These are phyloP conservation scores for Heliconius nattereri DNA, from an alignment of 1,140 invertebrate species.

Conservation along the genomic window DNA sequence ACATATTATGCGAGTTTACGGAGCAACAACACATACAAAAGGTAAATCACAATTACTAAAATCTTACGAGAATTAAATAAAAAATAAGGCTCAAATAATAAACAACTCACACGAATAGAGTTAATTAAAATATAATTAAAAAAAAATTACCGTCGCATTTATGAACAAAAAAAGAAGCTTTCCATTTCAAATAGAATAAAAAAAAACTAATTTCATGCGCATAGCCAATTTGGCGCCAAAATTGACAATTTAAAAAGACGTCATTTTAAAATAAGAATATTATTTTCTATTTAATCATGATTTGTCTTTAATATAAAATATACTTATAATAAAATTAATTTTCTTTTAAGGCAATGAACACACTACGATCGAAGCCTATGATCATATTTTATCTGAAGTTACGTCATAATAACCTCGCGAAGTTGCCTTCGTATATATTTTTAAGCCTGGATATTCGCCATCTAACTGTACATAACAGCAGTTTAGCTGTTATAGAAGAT, in stretches of 20 bases:
- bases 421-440: conserved; percentile 91
- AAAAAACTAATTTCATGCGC: no score
- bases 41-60: conserved; percentile 45
- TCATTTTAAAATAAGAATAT: no score
- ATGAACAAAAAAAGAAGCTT: no score
- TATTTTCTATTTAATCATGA: no score
- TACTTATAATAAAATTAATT: background rate
- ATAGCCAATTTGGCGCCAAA: no score
- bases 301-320: background rate
- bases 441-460: conserved; percentile 93
- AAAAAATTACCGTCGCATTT: no score
- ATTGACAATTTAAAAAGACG: no score
- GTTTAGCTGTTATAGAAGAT: conserved; percentile 92
- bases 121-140: no score
- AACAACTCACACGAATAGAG: no score
- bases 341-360: conserved; percentile 85
- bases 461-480: conserved; percentile 93
- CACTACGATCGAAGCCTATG: conserved; percentile 87
- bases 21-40: conserved; percentile 86
- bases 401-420: conserved; percentile 90
- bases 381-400: conserved; percentile 93
- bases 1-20: conserved; percentile 92
- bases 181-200: no score
- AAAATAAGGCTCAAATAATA: no score
- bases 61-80: no score